These are phyloP conservation scores for Sitta europaea DNA, from an alignment of 2,113 vertebrate species.

Conservation along the genomic window DNA sequence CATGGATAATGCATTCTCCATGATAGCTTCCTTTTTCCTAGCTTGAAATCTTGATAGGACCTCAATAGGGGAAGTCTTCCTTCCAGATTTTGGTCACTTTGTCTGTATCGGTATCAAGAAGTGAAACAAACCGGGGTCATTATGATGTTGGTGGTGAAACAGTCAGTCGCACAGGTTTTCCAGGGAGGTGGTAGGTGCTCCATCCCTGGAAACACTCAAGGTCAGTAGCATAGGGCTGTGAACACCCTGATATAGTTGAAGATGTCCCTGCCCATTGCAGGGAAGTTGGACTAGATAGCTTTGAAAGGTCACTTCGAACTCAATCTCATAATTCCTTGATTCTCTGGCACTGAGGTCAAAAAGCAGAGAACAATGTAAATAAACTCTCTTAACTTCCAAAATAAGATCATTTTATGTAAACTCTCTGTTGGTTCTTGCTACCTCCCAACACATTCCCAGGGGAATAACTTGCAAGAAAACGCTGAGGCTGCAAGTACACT, in stretches of 20 bases:
- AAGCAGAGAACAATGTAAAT: background rate
- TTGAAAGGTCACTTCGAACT: background rate
- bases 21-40: background rate
- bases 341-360: background rate
- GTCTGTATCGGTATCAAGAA: background rate
- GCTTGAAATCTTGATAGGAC: background rate
- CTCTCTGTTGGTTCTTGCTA: background rate
- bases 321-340: background rate
- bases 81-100: background rate
- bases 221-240: background rate
- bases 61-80: background rate
- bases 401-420: background rate
- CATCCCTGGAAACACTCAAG: background rate
- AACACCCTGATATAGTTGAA: background rate
- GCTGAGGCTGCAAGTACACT: background rate
- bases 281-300: background rate
- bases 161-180: background rate
- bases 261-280: too few relatives aligned
- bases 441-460: accelerated
- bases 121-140: background rate
- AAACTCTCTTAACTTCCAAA: background rate
- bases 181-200: background rate
- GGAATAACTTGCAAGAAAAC: background rate
- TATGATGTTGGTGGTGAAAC: background rate
- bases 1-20: background rate